Conservation (phyloP, 2,888 invertebrate genomes). For the Uloborus plumipes region DNA sequence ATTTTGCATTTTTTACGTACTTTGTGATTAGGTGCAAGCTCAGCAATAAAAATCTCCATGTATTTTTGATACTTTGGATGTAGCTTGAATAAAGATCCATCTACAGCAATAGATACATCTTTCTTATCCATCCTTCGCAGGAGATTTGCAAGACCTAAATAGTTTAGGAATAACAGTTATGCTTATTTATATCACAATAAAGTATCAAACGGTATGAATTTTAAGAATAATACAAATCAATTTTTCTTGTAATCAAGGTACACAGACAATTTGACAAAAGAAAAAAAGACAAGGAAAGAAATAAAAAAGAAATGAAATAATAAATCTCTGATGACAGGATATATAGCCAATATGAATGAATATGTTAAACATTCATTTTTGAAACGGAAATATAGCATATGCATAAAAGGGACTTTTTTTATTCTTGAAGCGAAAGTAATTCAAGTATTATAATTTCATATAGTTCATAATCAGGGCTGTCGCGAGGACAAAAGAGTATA, state of each 20-base stretch:
- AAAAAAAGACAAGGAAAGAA: not conserved
- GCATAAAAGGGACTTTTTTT: too few species aligned
- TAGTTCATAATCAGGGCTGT: too few species aligned
- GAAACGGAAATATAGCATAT: too few species aligned
- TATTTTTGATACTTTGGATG: slow-evolving; percentile 80
- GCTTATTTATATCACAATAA: not conserved
- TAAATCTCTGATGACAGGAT: too few species aligned
- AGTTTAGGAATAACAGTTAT: slow-evolving; percentile 14
- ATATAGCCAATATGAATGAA: too few species aligned
- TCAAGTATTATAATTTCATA: too few species aligned
- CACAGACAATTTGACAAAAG: not conserved
- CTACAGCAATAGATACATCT: slow-evolving; percentile 80
- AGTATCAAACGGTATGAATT: not conserved
- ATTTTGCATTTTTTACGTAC: slow-evolving; percentile 71
- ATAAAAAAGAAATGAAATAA: not conserved
- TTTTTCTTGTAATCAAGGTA: not conserved
- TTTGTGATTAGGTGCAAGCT: slow-evolving; percentile 77
- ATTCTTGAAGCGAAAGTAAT: too few species aligned
- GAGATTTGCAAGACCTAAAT: slow-evolving; percentile 78
- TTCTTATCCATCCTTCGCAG: slow-evolving; percentile 78
- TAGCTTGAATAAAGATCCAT: slow-evolving; percentile 83
- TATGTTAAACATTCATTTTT: too few species aligned
- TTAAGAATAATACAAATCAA: not conserved
- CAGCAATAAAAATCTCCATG: slow-evolving; percentile 77
- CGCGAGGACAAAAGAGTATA: too few species aligned